A percentile compares a stretch with the other conserved stretches of the same genome.
These are phyloP conservation scores for Chlorops oryzae DNA, from an alignment of 1,140 invertebrate species.

Conservation along the genomic window DNA sequence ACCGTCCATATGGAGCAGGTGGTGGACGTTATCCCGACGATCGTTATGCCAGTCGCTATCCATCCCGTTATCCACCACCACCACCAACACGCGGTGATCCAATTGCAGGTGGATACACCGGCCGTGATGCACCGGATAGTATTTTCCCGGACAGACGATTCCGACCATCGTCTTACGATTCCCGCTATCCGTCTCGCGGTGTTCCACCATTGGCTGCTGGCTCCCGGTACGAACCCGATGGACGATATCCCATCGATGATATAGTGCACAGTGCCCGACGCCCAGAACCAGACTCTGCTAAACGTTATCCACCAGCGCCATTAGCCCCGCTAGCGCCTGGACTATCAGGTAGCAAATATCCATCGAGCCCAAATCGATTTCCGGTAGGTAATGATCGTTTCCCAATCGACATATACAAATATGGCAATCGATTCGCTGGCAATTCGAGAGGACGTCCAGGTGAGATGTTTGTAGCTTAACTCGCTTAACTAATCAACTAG, in stretches of 20 bases:
- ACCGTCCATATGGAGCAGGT: conserved; percentile 33
- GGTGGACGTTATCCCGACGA: conserved; percentile 37
- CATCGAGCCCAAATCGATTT: conserved; percentile 42
- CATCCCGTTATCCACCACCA: conserved; percentile 34
- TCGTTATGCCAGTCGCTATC: conserved; percentile 41
- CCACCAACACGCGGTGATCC: conserved; percentile 31
- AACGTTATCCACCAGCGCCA: conserved; percentile 39
- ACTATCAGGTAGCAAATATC: conserved; percentile 41
- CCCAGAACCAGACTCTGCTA: conserved; percentile 41
- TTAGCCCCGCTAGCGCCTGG: conserved; percentile 30
- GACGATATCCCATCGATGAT: conserved; percentile 24
- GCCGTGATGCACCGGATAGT: conserved; percentile 40
- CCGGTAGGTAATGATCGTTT: conserved; percentile 45
- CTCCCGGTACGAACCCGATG: conserved; percentile 26
- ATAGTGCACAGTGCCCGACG: conserved; percentile 34
- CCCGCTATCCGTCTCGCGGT: conserved; percentile 28
- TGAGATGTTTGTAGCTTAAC: conserved; percentile 28
- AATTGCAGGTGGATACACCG: conserved; percentile 37
- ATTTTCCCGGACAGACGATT: conserved; percentile 42
- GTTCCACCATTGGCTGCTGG: conserved; percentile 16
- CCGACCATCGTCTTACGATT: conserved; percentile 35
- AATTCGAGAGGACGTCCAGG: conserved; percentile 31
- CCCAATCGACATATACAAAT: conserved; percentile 46
- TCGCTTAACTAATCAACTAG: conserved; percentile 11
- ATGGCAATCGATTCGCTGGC: conserved; percentile 40